These are phyloP conservation scores for Setipinna tenuifilis DNA, from an alignment of 2,797 vertebrate species.

Conservation along the genomic window DNA sequence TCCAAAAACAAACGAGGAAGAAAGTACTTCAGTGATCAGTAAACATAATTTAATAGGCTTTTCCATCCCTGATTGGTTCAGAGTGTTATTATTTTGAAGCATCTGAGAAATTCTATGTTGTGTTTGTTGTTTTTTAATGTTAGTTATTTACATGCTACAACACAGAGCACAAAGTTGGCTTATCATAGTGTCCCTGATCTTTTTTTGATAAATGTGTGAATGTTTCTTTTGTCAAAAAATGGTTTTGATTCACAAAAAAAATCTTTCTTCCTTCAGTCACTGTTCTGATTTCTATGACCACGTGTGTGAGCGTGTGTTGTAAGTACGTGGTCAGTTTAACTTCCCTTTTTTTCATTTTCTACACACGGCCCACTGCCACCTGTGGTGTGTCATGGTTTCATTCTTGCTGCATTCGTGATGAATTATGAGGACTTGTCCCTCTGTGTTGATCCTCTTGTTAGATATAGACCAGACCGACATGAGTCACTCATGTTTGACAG, in stretches of 20 bases:
- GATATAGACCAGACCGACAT: not conserved
- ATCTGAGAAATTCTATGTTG: not conserved
- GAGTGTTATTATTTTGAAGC: not conserved
- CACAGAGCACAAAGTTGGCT: conserved; percentile 10
- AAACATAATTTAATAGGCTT: not conserved
- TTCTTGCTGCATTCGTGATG: conserved; percentile 16
- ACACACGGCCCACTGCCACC: not conserved
- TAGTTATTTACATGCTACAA: not conserved
- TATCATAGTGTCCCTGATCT: conserved; percentile 34
- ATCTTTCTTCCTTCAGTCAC: conserved; percentile 37
- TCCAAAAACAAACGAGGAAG: not conserved
- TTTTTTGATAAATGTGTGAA: conserved; percentile 40
- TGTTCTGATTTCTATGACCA: not conserved
- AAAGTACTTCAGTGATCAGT: not conserved
- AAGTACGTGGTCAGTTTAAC: conserved; percentile 29
- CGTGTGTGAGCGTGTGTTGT: conserved; percentile 35
- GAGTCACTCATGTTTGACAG: not conserved
- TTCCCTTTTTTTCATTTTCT: not conserved
- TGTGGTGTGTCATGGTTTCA: not conserved
- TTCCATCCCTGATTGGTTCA: not conserved
- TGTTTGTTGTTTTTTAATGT: not conserved
- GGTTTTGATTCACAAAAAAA: conserved; percentile 44
- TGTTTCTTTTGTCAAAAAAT: conserved; percentile 45
- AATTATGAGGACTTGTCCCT: not conserved
- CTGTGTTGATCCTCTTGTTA: conserved; percentile 9